Evolutionary conservation across 2,888 invertebrate genomes (phyloP), one percentile per base, ranked within the genome.

Genomic region (Cheilosia scutellata): DNA sequence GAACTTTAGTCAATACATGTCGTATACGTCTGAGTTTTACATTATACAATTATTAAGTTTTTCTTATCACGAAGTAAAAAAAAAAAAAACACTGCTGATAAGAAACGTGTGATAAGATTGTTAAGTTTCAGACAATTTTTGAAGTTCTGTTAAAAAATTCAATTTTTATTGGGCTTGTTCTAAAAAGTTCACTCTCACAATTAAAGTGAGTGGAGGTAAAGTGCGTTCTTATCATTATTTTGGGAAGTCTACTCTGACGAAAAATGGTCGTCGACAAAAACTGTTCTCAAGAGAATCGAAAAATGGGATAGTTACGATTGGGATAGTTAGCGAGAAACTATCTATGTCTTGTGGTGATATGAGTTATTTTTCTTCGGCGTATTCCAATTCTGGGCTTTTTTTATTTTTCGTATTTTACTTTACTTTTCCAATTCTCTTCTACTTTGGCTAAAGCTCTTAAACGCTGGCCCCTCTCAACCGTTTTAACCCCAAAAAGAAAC

Each of bases 401-500:
- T 75, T 31, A 20, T 55, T 65, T 63, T 27, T 27, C 33, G 31
- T 55, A 47, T 20, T 58, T 70, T 33, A 29, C 51, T 82, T 71
- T 20, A 25, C 63, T 57, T 60, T 82, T 11, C 13, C 4, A 66
- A 71, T 62, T 74, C 40, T 63, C 68, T 63, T 68, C n/a, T 47
- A n/a, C 29, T 58, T 75, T 70, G 58, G 25, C 25, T 47, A 71
- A 75, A 80, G 75, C 80, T 84, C 60, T 75, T 84, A 62, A 66
- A 62, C 40, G n/a, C 33, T 66, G 27, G 57, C 4, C 33, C 44
- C 62, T 63, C 60, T 60, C 75, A 68, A 16, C 51, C 66, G 58
- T 55, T 72, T 49, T 68, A 74, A 74, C 60, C 66, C 62, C 68
- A 74, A 68, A 71, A 83, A 74, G 74, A 74, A 68, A 71, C 74